Conservation (phyloP, 2,888 invertebrate genomes). For the Siphlonurus alternatus region DNA sequence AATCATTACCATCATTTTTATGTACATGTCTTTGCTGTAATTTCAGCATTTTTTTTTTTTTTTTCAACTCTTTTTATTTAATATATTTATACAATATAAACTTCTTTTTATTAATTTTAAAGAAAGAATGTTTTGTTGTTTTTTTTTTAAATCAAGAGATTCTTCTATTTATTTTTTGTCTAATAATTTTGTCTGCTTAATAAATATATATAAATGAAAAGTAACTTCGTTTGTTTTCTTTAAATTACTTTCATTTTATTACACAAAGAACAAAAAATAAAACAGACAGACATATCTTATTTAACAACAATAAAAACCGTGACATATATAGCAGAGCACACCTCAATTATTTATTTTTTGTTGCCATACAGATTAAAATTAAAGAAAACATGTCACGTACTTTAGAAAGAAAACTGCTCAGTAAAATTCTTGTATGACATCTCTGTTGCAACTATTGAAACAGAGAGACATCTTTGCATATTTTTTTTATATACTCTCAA, state of each 20-base stretch:
- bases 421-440: not conserved
- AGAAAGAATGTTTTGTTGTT: not conserved
- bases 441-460: not conserved
- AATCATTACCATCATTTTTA: constrained; percentile 9
- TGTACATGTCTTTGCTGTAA: constrained; percentile 6
- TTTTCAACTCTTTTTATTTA: not conserved
- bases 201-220: not conserved
- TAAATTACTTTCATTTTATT: not conserved
- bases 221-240: too few species aligned
- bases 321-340: not conserved
- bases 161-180: not conserved
- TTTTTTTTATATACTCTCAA: not conserved
- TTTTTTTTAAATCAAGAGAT: constrained; percentile 1
- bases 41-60: constrained; percentile 8
- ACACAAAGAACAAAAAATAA: not conserved
- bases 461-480: not conserved
- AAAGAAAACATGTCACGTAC: not conserved
- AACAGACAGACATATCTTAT: not conserved
- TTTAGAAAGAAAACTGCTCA: not conserved
- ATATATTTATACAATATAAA: not conserved
- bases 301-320: not conserved
- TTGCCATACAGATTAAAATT: not conserved
- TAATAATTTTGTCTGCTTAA: not conserved
- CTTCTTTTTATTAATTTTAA: constrained; percentile 1
- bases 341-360: not conserved